Conservation (phyloP, 1,140 invertebrate species). For the Drosophila hydei region DNA sequence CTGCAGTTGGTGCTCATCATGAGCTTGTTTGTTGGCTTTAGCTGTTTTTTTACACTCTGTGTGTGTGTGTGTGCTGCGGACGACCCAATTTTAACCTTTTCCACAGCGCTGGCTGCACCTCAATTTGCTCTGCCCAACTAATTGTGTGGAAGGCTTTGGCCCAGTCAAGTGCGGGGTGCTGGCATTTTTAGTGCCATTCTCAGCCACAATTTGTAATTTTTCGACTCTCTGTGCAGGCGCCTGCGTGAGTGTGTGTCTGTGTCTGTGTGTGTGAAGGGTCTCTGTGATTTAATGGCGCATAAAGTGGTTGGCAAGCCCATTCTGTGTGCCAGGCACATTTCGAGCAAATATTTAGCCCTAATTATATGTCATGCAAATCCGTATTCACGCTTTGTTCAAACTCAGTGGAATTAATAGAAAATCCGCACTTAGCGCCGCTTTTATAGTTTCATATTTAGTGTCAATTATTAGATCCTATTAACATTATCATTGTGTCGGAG, state of each 20-base stretch:
- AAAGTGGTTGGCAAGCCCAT: slow-evolving; percentile 47
- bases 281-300: slow-evolving; percentile 60
- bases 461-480: neutral
- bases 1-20: slow-evolving; percentile 18
- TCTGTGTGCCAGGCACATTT: slow-evolving; percentile 23
- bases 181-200: slow-evolving; percentile 51
- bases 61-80: slow-evolving; percentile 41
- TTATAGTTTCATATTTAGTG: neutral
- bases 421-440: neutral
- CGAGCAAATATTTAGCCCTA: slow-evolving; percentile 55
- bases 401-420: slow-evolving; percentile 14
- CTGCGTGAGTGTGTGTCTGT: slow-evolving; percentile 9
- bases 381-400: slow-evolving; percentile 1
- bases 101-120: slow-evolving; percentile 52
- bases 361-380: slow-evolving; percentile 38
- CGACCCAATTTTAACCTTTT: slow-evolving; percentile 71
- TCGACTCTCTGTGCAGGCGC: slow-evolving; percentile 20
- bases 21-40: slow-evolving; percentile 26
- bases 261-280: slow-evolving; percentile 18
- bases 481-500: too few relatives aligned
- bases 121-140: slow-evolving; percentile 74
- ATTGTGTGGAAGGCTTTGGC: slow-evolving; percentile 69
- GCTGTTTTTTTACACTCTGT: slow-evolving; percentile 7
- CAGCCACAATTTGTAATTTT: slow-evolving; percentile 48
- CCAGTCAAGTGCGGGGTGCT: slow-evolving; percentile 9